Percentiles rank a stretch among this genome's conserved stretches.
phyloP scores from a whole-genome alignment of 2,797 vertebrate species.

The Myotis findleyi region DNA sequence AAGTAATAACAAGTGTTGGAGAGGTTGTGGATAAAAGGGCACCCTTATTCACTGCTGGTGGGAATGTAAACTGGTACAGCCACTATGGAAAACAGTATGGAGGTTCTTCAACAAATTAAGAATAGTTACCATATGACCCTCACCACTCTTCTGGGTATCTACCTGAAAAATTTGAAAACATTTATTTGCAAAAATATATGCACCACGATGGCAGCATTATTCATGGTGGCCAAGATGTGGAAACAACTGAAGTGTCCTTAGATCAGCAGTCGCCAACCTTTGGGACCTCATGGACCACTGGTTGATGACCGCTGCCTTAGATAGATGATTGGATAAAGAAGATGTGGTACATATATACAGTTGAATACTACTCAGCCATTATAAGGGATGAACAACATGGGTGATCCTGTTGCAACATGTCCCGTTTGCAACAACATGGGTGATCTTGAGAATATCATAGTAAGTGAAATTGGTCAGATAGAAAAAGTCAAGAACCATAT shows the following conservation, averaged over 20 bases:
- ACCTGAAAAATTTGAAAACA: not conserved
- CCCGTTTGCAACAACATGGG: not conserved
- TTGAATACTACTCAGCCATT: not conserved
- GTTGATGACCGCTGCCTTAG: too few species aligned
- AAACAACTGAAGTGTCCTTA: not conserved
- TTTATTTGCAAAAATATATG: not conserved
- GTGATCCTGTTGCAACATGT: not conserved
- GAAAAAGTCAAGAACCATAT: not conserved
- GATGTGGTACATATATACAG: too few species aligned
- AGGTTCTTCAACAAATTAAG: not conserved
- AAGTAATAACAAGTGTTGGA: not conserved
- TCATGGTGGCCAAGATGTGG: not conserved
- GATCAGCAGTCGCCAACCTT: too few species aligned
- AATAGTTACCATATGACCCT: not conserved
- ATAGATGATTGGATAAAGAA: too few species aligned
- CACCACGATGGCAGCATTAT: not conserved
- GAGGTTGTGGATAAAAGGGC: not conserved
- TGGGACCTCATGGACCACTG: too few species aligned
- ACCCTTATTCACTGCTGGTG: not conserved
- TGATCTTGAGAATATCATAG: not conserved
- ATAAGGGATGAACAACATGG: not conserved
- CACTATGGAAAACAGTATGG: not conserved
- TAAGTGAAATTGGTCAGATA: not conserved
- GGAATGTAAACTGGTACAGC: not conserved
- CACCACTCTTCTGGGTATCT: not conserved